Percentiles rank a stretch among this genome's conserved stretches.
These are phyloP conservation scores for Pelodytes ibericus DNA, from an alignment of 2,797 vertebrate species.

Conservation along the genomic window DNA sequence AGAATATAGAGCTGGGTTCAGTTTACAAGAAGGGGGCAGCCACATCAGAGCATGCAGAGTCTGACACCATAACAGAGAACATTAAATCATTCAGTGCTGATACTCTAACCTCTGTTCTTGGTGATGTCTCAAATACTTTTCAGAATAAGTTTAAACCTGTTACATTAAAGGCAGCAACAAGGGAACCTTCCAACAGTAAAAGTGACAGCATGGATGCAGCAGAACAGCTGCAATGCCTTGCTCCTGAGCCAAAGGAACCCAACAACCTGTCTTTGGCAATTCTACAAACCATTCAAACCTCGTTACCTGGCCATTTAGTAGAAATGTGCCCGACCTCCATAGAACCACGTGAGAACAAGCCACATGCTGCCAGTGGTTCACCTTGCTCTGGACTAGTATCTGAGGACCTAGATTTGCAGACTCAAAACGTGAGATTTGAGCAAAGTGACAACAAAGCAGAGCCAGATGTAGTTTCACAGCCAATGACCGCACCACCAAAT, in stretches of 20 bases:
- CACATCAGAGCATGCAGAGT: neutral
- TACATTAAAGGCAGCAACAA: neutral
- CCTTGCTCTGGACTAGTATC: neutral
- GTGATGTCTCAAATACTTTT: constrained; percentile 40
- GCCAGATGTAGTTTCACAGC: neutral
- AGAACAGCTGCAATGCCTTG: neutral
- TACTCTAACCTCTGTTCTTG: neutral
- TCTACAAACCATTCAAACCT: constrained; percentile 1
- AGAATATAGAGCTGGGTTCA: neutral
- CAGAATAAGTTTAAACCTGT: constrained; percentile 25
- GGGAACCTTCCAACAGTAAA: neutral
- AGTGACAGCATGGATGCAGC: neutral
- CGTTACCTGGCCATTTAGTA: neutral
- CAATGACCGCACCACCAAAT: neutral
- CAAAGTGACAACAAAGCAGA: neutral
- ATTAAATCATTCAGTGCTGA: neutral
- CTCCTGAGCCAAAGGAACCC: neutral
- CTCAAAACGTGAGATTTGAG: neutral
- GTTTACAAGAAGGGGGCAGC: neutral
- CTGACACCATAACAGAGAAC: neutral
- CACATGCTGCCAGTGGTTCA: neutral
- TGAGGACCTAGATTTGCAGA: neutral
- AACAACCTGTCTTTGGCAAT: neutral
- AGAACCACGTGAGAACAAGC: neutral
- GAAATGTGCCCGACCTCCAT: constrained; percentile 1